Evolutionary conservation across 2,888 invertebrate genomes (phyloP).

Genomic region (Anodontia alba): DNA sequence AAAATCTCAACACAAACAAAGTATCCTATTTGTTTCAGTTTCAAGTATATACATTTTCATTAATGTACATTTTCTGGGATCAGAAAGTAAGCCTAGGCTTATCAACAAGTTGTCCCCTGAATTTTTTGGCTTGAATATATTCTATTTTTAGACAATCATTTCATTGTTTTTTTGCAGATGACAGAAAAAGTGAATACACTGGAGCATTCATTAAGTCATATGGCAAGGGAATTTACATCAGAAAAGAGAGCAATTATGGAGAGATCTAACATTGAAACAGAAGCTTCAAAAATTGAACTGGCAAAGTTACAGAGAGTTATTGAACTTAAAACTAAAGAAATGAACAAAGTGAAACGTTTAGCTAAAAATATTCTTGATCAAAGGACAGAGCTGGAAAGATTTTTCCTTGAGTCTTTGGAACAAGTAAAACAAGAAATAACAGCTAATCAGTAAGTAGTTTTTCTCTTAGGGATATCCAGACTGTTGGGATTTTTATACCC

Average conservation of each 20-base stretch:
- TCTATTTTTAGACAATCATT: too few relatives aligned
- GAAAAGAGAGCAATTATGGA: conserved; percentile 74
- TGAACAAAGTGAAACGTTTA: conserved; percentile 83
- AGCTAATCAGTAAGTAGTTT: conserved; percentile 83
- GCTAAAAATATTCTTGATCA: conserved; percentile 84
- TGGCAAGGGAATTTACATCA: conserved; percentile 83
- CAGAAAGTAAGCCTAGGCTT: too few relatives aligned
- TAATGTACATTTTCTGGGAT: too few relatives aligned
- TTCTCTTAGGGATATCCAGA: too few relatives aligned
- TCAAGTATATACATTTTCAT: too few relatives aligned
- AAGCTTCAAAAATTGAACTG: conserved; percentile 81
- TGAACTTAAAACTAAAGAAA: conserved; percentile 83
- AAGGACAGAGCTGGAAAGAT: conserved; percentile 84
- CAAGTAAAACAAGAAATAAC: conserved; percentile 83
- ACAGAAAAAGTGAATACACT: conserved; percentile 81
- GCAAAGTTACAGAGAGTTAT: conserved; percentile 82
- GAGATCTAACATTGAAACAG: conserved; percentile 76
- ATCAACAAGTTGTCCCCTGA: too few relatives aligned
- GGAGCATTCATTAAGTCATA: conserved; percentile 83
- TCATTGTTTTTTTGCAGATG: conserved; percentile 76
- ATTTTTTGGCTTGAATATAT: too few relatives aligned
- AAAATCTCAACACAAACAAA: too few relatives aligned
- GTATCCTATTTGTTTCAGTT: too few relatives aligned
- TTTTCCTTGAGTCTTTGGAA: conserved; percentile 83
- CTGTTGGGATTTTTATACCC: too few relatives aligned